Evolutionary conservation across 2,113 vertebrate species (phyloP).

Genomic region (Malurus alboscapulatus): DNA sequence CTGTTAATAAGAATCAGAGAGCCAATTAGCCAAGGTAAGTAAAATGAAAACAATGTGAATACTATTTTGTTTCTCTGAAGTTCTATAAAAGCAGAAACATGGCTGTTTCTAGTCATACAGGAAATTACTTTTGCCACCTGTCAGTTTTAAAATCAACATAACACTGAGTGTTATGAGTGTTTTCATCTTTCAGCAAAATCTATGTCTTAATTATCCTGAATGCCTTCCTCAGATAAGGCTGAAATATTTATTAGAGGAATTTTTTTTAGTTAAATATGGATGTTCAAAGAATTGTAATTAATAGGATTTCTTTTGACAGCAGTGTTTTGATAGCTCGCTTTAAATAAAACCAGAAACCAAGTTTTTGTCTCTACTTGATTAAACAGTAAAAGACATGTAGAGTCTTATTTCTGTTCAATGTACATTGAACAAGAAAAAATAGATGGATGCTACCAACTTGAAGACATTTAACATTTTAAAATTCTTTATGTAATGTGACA

Average conservation of each 20-base stretch:
- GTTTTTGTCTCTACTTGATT: not conserved
- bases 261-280: not conserved
- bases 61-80: not conserved
- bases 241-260: not conserved
- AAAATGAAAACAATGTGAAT: not conserved
- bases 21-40: not conserved
- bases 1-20: not conserved
- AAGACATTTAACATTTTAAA: not conserved
- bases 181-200: not conserved
- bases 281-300: not conserved
- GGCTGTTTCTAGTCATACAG: not conserved
- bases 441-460: not conserved
- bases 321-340: not conserved
- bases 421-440: not conserved
- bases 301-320: not conserved
- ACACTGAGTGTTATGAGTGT: not conserved
- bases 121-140: not conserved
- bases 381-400: not conserved
- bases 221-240: not conserved
- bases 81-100: not conserved
- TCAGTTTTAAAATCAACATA: not conserved
- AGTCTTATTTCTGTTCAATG: not conserved
- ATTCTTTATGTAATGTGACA: not conserved
- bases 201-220: not conserved
- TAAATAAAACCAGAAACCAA: not conserved